Evolutionary conservation across 2,888 invertebrate species (phyloP).

Genomic region (Amiota minor): DNA sequence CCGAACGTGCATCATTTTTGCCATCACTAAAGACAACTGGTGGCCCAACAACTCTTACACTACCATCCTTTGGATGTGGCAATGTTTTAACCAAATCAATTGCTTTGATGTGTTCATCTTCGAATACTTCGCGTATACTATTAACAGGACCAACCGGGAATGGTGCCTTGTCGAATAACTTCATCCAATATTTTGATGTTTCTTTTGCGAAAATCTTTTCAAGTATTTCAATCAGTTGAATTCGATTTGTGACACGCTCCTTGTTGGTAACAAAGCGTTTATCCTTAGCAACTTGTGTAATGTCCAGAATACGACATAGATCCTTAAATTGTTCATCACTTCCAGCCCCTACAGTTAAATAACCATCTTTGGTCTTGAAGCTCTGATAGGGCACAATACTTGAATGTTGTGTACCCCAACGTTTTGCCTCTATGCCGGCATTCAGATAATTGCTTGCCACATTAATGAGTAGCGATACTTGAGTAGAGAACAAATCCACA

Average conservation of each 20-base stretch:
- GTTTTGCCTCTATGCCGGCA: constrained; percentile 82
- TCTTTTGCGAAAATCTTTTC: constrained; percentile 77
- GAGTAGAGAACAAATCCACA: constrained; percentile 93
- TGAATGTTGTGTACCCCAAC: constrained; percentile 95
- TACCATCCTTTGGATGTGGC: constrained; percentile 81
- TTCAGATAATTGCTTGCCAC: constrained; percentile 93
- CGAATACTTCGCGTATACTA: constrained; percentile 87
- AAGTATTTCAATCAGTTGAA: constrained; percentile 79
- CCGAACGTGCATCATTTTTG: constrained; percentile 79
- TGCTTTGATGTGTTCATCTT: constrained; percentile 87
- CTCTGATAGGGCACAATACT: constrained; percentile 96
- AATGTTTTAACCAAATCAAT: constrained; percentile 83
- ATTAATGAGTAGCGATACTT: constrained; percentile 90
- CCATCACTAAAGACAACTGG: constrained; percentile 87
- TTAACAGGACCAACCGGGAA: constrained; percentile 95
- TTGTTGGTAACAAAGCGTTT: constrained; percentile 82
- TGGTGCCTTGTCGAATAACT: constrained; percentile 80
- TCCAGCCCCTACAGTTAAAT: constrained; percentile 90
- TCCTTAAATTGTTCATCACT: constrained; percentile 86
- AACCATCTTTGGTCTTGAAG: constrained; percentile 87
- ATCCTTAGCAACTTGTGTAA: constrained; percentile 78
- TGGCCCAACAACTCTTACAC: constrained; percentile 87
- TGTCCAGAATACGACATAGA: constrained; percentile 79
- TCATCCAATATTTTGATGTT: constrained; percentile 83
- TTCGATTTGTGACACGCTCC: constrained; percentile 84